Base-by-base conservation (phyloP, 2,113 vertebrate genomes). In the Cebus imitator region DNA sequence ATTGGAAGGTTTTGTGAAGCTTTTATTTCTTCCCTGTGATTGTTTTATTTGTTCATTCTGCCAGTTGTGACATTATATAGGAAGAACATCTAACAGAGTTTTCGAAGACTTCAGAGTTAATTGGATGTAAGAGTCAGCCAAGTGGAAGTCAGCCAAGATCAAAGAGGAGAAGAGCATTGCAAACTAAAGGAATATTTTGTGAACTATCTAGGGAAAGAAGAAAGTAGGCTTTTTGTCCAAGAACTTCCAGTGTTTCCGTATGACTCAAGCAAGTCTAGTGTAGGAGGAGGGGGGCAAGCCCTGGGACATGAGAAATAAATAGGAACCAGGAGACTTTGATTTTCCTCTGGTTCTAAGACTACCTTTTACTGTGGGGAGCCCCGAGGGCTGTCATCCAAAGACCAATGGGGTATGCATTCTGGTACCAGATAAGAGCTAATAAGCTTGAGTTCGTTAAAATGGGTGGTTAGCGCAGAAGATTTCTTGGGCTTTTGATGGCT, bases 91-190 rank as follows among this genome's bases (percentile, higher is more conserved):
- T 70, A 61, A 72, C 43, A 92, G 92, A 75, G 83, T 87, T 91
- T 83, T 93, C 9, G 4, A 94, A 87, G 40, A 68, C 88, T 92
- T 11, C 0, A 13, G 79, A 94, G 75, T 91, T 92, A 91, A 92
- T 45, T 96, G 81, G 64, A 76, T 13, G 0, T 40, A 90, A 64
- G n/a, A 93, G 37, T 94, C 57, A 91, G 23, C 61, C 83, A 80
- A 90, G 43, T 80, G 75, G 89, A 96, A 76, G 55, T 58, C 66
- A 72, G 85, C 93, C 96, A 97, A 87, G 25, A 79, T 50, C 68
- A 90, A 93, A 93, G 20, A 82, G 16, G 48, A 43, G 37, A 76
- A 88, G 58, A 95, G 8, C 68, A 79, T 78, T 95, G 93, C 50
- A 78, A 66, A 79, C 30, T 88, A 79, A 75, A 48, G 13, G 21